Evolutionary conservation across 2,888 invertebrate species (phyloP).

Genomic region (Heliconius sara): DNA sequence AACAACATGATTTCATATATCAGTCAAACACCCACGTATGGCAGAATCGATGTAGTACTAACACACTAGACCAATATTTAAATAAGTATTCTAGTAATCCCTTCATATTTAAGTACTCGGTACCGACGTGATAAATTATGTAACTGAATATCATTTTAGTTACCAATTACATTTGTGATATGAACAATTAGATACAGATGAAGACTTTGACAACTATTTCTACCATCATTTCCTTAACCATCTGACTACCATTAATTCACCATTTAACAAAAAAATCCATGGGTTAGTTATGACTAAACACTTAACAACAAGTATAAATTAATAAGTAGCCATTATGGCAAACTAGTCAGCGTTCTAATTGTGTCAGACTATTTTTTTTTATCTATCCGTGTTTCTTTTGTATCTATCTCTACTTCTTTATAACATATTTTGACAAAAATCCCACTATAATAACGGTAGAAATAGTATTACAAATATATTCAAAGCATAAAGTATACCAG

Average conservation of each 20-base stretch:
- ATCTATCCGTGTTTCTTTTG: not conserved
- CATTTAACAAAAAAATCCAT: conserved; percentile 4
- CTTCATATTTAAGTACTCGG: conserved; percentile 39
- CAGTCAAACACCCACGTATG: conserved; percentile 34
- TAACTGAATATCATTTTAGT: not conserved
- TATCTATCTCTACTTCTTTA: not conserved
- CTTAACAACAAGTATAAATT: not conserved
- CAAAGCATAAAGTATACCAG: not conserved
- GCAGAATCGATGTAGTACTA: conserved; percentile 17
- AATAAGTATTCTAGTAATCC: conserved; percentile 18
- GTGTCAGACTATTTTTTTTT: not conserved
- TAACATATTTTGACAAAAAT: not conserved
- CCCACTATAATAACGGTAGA: not conserved
- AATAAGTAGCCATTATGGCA: not conserved
- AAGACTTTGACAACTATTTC: conserved; percentile 16
- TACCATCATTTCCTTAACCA: conserved; percentile 3
- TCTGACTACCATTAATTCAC: not conserved
- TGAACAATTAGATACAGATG: not conserved
- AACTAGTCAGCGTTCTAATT: not conserved
- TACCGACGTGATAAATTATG: conserved; percentile 24
- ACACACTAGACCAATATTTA: conserved; percentile 16
- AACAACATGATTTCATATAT: conserved; percentile 45
- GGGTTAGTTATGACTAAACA: conserved; percentile 3
- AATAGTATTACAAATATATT: not conserved
- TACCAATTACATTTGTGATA: not conserved